phyloP scores from a whole-genome alignment of 2,888 invertebrate species.

The Rotaria sp. region DNA sequence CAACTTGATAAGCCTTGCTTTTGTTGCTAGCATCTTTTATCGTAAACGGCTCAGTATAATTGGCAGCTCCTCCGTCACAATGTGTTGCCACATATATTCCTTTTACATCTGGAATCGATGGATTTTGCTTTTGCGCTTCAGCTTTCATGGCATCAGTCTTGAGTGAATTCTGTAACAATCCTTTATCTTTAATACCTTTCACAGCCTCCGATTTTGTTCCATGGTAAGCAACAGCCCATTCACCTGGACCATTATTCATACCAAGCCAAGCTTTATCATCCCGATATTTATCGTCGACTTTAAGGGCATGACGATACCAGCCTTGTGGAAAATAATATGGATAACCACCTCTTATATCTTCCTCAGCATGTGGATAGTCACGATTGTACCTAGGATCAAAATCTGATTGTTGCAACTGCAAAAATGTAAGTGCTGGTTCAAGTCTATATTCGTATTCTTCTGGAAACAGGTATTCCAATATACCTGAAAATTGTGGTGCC shows the following conservation, averaged over 20 bases:
- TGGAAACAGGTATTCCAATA: neutral
- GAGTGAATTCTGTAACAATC: neutral
- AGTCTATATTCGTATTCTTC: neutral
- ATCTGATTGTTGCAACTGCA: neutral
- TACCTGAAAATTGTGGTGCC: neutral
- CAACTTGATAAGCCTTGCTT: neutral
- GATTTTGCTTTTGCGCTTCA: neutral
- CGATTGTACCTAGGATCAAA: neutral
- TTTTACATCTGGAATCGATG: neutral
- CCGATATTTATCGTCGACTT: neutral
- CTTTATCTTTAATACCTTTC: neutral
- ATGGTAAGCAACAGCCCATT: constrained; percentile 19
- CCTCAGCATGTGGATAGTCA: neutral
- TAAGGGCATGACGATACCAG: neutral
- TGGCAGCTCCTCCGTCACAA: neutral
- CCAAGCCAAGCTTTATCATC: neutral
- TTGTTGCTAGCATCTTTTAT: neutral
- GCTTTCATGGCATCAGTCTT: neutral
- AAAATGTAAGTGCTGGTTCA: neutral
- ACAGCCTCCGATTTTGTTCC: neutral
- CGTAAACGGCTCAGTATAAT: neutral
- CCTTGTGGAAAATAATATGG: neutral
- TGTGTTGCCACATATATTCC: neutral
- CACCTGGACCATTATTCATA: neutral
- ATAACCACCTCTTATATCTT: neutral